Base-by-base conservation (phyloP, 1,140 invertebrate species). In the Diachasma alloeum region DNA sequence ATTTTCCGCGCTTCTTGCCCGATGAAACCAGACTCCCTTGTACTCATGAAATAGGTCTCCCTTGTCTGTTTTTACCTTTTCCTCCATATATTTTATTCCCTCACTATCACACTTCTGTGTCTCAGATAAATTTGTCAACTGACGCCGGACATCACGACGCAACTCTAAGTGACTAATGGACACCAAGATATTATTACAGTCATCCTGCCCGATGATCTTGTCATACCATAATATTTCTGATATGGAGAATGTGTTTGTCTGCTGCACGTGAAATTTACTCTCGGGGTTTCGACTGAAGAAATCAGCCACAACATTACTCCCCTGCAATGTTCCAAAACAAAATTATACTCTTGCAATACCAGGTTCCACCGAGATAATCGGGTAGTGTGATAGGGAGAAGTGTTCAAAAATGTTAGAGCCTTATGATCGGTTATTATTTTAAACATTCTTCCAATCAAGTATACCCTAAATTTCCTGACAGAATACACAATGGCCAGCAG, bases 231-330 rank as follows among this genome's bases (percentile, higher is more conserved):
- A 15, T 53, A 15, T 19, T 4, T 53, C 46, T n/a, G 46, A 19
- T 4, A 53, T 19, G 4, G 15, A 4, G 4, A 53, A 15, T 15
- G 63, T 17, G 68, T 37, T 24, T 22, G 42, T 13, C 15, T 53
- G 9, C 19, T 26, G 31, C 3, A 37, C 44, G 10, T 68, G 26
- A 67, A 56, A 74, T 15, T 15, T 56, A n/a, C 71, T 53, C 13
- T 72, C 70, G 3, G 68, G 59, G n/a, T 53, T 53, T 15, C 70
- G 6, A 76, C 78, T 79, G 17, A 79, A 70, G 59, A 76, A 73
- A 71, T 79, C 78, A 6, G 78, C 74, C 15, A 73, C 71, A 0
- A 42, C 31, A 56, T 74, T 79, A 44, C 56, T 0, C 74, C 78
- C 26, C 56, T 56, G 22, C 74, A 79, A 63, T 76, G 59, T 8